Conservation (phyloP, 2,888 invertebrate species). For the Imbricaverruca yamaguchii region DNA sequence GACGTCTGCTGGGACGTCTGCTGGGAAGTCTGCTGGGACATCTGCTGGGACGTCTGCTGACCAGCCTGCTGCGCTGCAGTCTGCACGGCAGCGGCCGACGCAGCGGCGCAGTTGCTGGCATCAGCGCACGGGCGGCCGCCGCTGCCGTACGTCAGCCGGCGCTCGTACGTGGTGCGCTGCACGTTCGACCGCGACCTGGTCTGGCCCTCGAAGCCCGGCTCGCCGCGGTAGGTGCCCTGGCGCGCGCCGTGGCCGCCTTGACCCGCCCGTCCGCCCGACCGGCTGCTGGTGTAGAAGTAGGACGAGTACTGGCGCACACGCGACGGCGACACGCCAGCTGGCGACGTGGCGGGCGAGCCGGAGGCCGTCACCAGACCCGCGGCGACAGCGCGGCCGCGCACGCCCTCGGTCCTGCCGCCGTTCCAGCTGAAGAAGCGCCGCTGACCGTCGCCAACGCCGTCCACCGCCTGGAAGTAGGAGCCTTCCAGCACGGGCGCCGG, state of each 20-base stretch:
- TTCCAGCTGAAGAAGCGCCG: not conserved
- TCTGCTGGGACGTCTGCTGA: too few species aligned
- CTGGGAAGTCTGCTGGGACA: too few species aligned
- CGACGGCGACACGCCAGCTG: not conserved
- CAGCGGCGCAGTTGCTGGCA: not conserved
- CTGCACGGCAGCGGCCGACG: not conserved
- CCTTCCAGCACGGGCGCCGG: slow-evolving; percentile 25
- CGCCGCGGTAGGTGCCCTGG: not conserved
- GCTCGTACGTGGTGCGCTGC: not conserved
- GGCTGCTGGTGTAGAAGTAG: not conserved
- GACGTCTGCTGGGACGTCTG: too few species aligned
- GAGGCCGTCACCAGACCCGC: not conserved
- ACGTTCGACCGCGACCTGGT: not conserved
- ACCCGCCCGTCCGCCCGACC: not conserved
- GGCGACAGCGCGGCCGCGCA: not conserved
- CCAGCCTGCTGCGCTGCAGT: too few species aligned
- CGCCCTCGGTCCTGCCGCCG: not conserved
- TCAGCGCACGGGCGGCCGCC: not conserved
- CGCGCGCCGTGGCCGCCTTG: not conserved
- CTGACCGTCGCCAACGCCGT: not conserved
- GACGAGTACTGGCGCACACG: not conserved
- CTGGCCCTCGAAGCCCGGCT: not conserved
- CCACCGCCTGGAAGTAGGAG: not conserved
- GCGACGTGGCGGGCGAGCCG: not conserved
- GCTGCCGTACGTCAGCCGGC: not conserved